Percentiles rank a stretch among this genome's conserved stretches.
phyloP scores from a whole-genome alignment of 2,888 invertebrate genomes.

The Hecatera dysodea region DNA sequence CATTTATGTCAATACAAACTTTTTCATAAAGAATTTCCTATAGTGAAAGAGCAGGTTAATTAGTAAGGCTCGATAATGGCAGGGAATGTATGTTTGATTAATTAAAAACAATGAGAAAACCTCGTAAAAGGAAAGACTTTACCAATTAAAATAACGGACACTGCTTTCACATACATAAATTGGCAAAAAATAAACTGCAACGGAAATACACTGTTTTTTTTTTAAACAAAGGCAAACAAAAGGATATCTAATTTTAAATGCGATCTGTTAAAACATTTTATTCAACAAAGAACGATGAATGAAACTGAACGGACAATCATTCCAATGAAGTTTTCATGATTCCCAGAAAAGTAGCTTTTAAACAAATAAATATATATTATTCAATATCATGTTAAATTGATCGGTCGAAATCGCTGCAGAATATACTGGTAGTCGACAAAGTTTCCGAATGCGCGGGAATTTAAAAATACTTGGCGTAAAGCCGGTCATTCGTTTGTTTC shows the following conservation, averaged over 20 bases:
- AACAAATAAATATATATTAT: slow-evolving; percentile 43
- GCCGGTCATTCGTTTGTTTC: slow-evolving; percentile 68
- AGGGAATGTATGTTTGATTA: not conserved
- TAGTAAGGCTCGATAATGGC: not conserved
- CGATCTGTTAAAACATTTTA: not conserved
- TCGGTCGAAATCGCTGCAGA: slow-evolving; percentile 42
- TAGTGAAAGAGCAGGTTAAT: not conserved
- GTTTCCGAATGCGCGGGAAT: slow-evolving; percentile 65
- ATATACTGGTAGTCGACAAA: slow-evolving; percentile 39
- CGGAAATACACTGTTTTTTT: no score
- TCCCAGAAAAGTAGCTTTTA: not conserved
- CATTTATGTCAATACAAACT: not conserved
- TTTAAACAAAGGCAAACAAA: not conserved
- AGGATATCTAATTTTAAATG: not conserved
- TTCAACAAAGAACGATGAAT: slow-evolving; percentile 1
- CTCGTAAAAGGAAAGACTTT: not conserved
- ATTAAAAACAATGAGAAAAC: not conserved
- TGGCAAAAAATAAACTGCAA: slow-evolving; percentile 7
- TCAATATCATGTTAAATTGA: slow-evolving; percentile 47
- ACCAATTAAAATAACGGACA: not conserved
- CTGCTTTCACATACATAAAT: not conserved
- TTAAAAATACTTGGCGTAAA: slow-evolving; percentile 72
- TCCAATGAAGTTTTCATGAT: not conserved
- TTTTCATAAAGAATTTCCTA: not conserved
- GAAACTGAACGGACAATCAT: not conserved